phyloP scores from a whole-genome alignment of 2,113 vertebrate species.

The Dicaeum eximium region DNA sequence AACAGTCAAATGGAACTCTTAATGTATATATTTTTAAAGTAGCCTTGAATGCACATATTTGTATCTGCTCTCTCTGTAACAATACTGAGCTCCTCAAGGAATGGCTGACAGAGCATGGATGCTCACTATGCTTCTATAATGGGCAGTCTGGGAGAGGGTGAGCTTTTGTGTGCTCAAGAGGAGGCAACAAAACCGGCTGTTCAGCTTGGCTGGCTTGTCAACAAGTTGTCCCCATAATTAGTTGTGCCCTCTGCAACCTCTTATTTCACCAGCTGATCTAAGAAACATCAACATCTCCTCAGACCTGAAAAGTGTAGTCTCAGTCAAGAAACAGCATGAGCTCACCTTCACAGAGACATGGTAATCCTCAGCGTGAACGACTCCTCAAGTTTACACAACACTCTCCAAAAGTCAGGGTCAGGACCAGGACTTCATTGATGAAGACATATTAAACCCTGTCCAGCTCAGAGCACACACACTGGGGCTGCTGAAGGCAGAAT shows the following conservation, averaged over 20 bases:
- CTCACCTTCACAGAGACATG: neutral
- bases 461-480: neutral
- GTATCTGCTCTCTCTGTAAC: neutral
- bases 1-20: neutral
- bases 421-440: neutral
- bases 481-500: conserved; percentile 4
- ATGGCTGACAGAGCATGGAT: neutral
- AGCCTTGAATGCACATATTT: neutral
- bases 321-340: neutral
- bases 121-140: neutral
- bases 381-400: accelerated
- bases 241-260: neutral
- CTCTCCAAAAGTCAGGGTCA: neutral
- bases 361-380: neutral
- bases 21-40: neutral
- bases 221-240: neutral
- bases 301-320: neutral
- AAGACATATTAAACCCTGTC: neutral
- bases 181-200: neutral
- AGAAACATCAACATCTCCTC: neutral
- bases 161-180: neutral
- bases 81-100: neutral
- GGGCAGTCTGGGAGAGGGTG: neutral
- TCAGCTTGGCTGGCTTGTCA: neutral
- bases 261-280: neutral